Conservation (phyloP, 2,888 invertebrate genomes). For the Nymphalis polychloros region DNA sequence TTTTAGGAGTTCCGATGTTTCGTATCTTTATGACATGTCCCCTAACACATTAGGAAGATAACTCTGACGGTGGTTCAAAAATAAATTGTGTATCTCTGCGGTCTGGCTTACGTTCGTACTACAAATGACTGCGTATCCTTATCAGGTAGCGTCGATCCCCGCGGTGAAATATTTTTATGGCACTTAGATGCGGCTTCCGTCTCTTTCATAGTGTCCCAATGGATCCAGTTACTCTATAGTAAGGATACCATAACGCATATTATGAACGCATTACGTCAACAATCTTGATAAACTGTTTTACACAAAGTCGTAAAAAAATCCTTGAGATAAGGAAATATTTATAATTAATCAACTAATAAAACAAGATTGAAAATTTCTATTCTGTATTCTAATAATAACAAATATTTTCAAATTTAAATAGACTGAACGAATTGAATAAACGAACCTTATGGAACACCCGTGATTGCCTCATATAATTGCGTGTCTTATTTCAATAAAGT, state of each 20-base stretch:
- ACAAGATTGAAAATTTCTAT: constrained; percentile 6
- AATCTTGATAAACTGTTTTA: constrained; percentile 45
- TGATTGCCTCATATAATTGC: constrained; percentile 19
- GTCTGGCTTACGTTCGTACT: constrained; percentile 63
- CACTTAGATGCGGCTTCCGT: constrained; percentile 69
- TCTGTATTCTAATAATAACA: constrained; percentile 13
- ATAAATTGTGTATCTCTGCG: constrained; percentile 62
- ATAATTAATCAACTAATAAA: constrained; percentile 18
- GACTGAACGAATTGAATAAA: constrained; percentile 42
- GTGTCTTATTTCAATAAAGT: constrained; percentile 57
- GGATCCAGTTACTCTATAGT: constrained; percentile 70
- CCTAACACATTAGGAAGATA: constrained; percentile 53
- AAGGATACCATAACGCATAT: constrained; percentile 52
- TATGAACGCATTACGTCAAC: constrained; percentile 55
- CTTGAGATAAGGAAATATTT: constrained; percentile 26
- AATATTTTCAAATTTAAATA: constrained; percentile 61
- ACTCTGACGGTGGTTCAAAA: constrained; percentile 52
- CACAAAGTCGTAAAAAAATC: constrained; percentile 25
- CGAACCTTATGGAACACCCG: constrained; percentile 46
- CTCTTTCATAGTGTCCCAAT: constrained; percentile 55
- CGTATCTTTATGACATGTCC: constrained; percentile 64
- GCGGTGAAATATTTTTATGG: constrained; percentile 77
- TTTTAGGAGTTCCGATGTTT: constrained; percentile 36
- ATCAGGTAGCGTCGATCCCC: constrained; percentile 73
- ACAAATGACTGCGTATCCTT: constrained; percentile 76